Conservation (phyloP, 2,113 vertebrate species). For the Sterna hirundo region DNA sequence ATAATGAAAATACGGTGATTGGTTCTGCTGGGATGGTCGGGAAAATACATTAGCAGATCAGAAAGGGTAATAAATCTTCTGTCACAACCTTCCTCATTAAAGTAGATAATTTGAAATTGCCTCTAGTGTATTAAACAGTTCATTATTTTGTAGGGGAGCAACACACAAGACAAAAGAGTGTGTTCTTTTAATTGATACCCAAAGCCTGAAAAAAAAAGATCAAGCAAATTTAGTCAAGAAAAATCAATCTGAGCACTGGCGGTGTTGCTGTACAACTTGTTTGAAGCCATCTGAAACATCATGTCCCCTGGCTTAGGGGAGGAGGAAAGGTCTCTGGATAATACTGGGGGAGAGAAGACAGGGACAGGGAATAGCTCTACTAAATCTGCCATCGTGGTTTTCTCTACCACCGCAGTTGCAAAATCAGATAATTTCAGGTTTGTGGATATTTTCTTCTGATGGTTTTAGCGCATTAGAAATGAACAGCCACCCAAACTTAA, state of each 20-base stretch:
- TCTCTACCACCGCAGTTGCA: background rate
- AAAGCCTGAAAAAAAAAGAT: background rate
- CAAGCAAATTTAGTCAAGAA: background rate
- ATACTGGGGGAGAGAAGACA: too few relatives aligned
- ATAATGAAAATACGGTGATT: conserved; percentile 41
- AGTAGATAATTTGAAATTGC: conserved; percentile 67
- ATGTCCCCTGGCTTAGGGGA: background rate
- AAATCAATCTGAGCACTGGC: background rate
- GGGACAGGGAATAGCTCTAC: background rate
- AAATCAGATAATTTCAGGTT: background rate
- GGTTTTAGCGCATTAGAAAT: background rate
- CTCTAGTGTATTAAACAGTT: conserved; percentile 71
- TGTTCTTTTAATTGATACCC: conserved; percentile 47
- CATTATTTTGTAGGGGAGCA: conserved; percentile 57
- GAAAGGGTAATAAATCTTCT: conserved; percentile 64
- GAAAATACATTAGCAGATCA: conserved; percentile 64
- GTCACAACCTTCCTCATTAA: conserved; percentile 66
- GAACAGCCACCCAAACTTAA: background rate
- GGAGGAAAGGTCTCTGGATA: background rate
- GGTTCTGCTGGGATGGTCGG: conserved; percentile 53
- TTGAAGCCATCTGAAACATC: background rate
- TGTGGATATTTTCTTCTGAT: background rate
- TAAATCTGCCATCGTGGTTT: background rate
- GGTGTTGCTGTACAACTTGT: background rate
- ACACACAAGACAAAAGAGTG: conserved; percentile 41